A percentile compares a stretch with the other conserved stretches of the same genome.
Conservation (phyloP, 2,888 invertebrate genomes). For the Siphlonurus alternatus region DNA sequence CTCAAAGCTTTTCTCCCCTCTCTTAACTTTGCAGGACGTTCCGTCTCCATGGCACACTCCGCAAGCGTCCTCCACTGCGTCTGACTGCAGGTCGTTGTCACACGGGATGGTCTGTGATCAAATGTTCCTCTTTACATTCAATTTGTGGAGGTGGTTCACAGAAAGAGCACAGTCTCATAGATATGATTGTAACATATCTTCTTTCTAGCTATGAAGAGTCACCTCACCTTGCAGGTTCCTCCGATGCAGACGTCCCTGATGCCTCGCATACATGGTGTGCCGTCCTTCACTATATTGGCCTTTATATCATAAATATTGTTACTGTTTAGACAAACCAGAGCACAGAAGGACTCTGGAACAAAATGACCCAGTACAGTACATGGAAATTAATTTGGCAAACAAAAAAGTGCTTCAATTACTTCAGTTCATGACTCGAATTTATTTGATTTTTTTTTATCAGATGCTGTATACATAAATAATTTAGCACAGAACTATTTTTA, state of each 20-base stretch:
- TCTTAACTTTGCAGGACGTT: slow-evolving; percentile 29
- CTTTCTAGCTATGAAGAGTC: too few relatives aligned
- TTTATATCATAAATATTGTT: slow-evolving; percentile 23
- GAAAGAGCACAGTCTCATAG: too few relatives aligned
- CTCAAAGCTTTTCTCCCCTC: slow-evolving; percentile 26
- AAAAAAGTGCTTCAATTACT: too few relatives aligned
- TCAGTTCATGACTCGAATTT: too few relatives aligned
- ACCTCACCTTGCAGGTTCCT: slow-evolving; percentile 34
- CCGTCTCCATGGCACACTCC: slow-evolving; percentile 47
- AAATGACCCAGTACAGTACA: background rate
- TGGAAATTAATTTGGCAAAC: too few relatives aligned
- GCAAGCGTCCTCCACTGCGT: slow-evolving; percentile 38
- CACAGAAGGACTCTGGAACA: slow-evolving; percentile 23
- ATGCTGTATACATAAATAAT: slow-evolving; percentile 33
- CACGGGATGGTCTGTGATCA: slow-evolving; percentile 36
- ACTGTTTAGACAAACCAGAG: slow-evolving; percentile 24
- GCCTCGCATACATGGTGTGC: slow-evolving; percentile 33
- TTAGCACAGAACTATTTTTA: slow-evolving; percentile 24
- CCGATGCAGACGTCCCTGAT: slow-evolving; percentile 35
- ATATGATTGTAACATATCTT: too few relatives aligned
- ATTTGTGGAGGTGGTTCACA: too few relatives aligned
- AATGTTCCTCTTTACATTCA: too few relatives aligned
- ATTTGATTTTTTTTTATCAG: slow-evolving; percentile 22
- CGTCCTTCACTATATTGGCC: slow-evolving; percentile 33
- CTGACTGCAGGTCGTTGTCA: slow-evolving; percentile 35